Evolutionary conservation across 2,888 invertebrate genomes (phyloP), one percentile per base, ranked within the genome.

Genomic region (Lamellibrachia columna): DNA sequence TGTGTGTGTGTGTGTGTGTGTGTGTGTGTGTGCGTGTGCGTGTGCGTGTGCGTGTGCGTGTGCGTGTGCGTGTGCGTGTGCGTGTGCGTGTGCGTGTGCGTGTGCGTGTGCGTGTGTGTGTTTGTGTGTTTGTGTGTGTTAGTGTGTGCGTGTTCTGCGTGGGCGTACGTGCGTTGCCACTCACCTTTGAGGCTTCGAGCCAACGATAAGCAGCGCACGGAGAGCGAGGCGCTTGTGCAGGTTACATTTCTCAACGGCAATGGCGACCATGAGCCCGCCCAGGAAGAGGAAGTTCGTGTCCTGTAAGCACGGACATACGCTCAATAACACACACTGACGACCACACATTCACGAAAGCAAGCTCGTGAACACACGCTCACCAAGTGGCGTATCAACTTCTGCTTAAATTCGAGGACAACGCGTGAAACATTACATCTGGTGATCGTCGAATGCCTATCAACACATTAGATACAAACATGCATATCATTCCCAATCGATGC

Each of bases 251-350:
- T 98, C 98, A 1, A 98, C 98, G 0, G 98, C 98, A 0, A 98
- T 98, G 0, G 98, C 98, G 93, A 98, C 98, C 97, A 98, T 98
- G 94, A 98, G 97, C 15, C 98, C 98, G 0, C 98, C 98, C 28
- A 95, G 92, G 92, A 95, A 95, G 53, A 92, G 75, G 75, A 75
- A 75, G 75, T 75, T 75, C 75, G 75, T 75, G 75, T 75, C 75
- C 75, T 75, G 75, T 22, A 93, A 94, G 90, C 93, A 93, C 93
- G 40, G 40, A 40, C 40, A 40, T 40, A 40, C 40, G 40, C 40
- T 40, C 40, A 40, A 40, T 0, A 40, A 40, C 40, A 40, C 40
- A 1, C 40, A 40, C 40, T 40, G 40, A 40, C 40, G 40, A 40
- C 40, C 40, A 40, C 40, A 40, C 40, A 40, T 40, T 40, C 40